Conservation (phyloP, 1,140 invertebrate genomes). For the Orius insidiosus region DNA sequence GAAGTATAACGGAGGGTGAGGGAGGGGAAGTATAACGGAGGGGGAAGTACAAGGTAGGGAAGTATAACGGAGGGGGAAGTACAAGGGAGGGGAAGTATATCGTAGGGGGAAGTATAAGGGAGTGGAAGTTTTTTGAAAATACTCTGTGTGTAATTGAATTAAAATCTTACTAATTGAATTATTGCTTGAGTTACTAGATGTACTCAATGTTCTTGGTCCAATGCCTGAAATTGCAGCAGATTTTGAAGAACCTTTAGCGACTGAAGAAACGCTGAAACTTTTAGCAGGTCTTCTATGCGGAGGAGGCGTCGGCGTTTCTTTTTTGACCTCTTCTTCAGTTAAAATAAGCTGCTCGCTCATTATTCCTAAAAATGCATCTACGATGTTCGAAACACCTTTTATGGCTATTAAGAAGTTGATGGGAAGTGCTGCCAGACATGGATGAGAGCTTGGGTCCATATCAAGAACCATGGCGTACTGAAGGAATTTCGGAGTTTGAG, state of each 20-base stretch:
- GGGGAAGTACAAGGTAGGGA: too few relatives aligned
- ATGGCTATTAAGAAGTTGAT: slow-evolving; percentile 86
- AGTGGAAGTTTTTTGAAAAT: too few relatives aligned
- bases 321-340: slow-evolving; percentile 14
- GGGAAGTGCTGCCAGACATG: slow-evolving; percentile 68
- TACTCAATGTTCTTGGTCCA: slow-evolving; percentile 12
- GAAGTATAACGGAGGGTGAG: too few relatives aligned
- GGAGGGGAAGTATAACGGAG: too few relatives aligned
- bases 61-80: too few relatives aligned
- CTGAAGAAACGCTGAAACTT: slow-evolving; percentile 68
- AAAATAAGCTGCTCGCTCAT: slow-evolving; percentile 14
- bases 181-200: not conserved
- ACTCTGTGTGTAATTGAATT: too few relatives aligned
- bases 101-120: too few relatives aligned
- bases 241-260: slow-evolving; percentile 35
- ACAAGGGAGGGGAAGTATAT: too few relatives aligned
- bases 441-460: slow-evolving; percentile 78
- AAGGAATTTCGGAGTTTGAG: slow-evolving; percentile 50
- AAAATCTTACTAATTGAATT: slow-evolving; percentile 13
- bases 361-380: slow-evolving; percentile 70
- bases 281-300: slow-evolving; percentile 67
- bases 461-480: slow-evolving; percentile 48
- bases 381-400: slow-evolving; percentile 77
- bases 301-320: slow-evolving; percentile 46
- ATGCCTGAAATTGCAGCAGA: slow-evolving; percentile 10